Evolutionary conservation across 2,888 invertebrate species (phyloP).

Genomic region (Dasypolia templi): DNA sequence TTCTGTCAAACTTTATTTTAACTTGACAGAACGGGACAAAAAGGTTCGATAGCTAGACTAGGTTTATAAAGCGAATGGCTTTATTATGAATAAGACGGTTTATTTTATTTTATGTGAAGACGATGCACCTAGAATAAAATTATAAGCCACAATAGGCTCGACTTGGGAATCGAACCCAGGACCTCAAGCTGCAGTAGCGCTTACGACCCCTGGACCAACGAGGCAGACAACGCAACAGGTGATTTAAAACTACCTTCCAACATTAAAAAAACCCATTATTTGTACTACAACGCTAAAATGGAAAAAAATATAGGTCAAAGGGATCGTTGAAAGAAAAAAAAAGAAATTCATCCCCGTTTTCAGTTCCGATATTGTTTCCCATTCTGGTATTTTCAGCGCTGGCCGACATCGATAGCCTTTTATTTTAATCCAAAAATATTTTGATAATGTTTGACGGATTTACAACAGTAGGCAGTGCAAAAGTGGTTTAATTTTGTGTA

Average conservation of each 20-base stretch:
- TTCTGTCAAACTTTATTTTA: too few species aligned
- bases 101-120: too few species aligned
- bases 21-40: too few species aligned
- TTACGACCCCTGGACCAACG: neutral
- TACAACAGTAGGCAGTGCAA: slow-evolving; percentile 2
- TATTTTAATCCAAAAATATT: slow-evolving; percentile 37
- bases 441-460: slow-evolving; percentile 31
- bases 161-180: neutral
- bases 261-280: slow-evolving; percentile 15
- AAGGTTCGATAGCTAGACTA: too few species aligned
- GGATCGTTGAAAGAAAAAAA: slow-evolving; percentile 23
- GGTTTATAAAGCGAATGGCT: too few species aligned
- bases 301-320: slow-evolving; percentile 6
- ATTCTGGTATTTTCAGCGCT: slow-evolving; percentile 31
- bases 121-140: too few species aligned
- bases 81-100: too few species aligned
- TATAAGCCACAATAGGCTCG: too few species aligned
- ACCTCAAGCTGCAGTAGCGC: neutral
- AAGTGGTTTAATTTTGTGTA: slow-evolving; percentile 24
- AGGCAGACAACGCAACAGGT: slow-evolving; percentile 30
- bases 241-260: slow-evolving; percentile 20
- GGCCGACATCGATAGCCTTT: slow-evolving; percentile 29
- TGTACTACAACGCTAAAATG: neutral
- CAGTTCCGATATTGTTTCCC: slow-evolving; percentile 38
- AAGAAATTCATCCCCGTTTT: slow-evolving; percentile 15